A percentile compares a stretch with the other conserved stretches of the same genome.
Conservation (phyloP, 2,797 vertebrate species). For the Helicolenus hilgendorfi region DNA sequence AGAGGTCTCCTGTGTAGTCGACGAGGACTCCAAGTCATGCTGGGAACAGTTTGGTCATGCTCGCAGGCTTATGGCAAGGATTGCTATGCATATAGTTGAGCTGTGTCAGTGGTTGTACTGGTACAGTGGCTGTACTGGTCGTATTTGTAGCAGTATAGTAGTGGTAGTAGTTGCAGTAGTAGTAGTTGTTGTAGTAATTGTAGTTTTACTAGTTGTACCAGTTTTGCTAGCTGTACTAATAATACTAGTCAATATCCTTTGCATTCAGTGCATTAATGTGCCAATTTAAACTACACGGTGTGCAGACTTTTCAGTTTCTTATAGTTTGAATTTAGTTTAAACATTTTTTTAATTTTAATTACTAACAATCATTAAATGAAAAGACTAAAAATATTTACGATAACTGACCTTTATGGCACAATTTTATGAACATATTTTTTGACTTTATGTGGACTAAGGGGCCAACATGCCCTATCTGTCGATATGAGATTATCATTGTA, state of each 20-base stretch:
- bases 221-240: not conserved
- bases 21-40: conserved; percentile 42
- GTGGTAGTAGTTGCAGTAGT: not conserved
- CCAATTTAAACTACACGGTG: not conserved
- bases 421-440: not conserved
- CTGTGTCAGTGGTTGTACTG: not conserved
- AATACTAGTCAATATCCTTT: not conserved
- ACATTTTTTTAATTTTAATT: not conserved
- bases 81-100: not conserved
- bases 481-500: not conserved
- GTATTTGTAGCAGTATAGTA: not conserved
- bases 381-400: not conserved
- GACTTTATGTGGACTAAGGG: not conserved
- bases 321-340: not conserved
- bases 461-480: not conserved
- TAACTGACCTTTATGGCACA: not conserved
- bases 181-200: not conserved
- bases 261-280: not conserved
- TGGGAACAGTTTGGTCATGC: conserved; percentile 48
- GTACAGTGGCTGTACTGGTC: not conserved
- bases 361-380: not conserved
- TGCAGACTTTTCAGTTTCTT: not conserved
- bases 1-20: conserved; percentile 46
- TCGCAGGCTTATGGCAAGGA: conserved; percentile 18
- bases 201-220: not conserved